phyloP scores from a whole-genome alignment of 2,113 vertebrate genomes.

The Daphoenositta chrysoptera region DNA sequence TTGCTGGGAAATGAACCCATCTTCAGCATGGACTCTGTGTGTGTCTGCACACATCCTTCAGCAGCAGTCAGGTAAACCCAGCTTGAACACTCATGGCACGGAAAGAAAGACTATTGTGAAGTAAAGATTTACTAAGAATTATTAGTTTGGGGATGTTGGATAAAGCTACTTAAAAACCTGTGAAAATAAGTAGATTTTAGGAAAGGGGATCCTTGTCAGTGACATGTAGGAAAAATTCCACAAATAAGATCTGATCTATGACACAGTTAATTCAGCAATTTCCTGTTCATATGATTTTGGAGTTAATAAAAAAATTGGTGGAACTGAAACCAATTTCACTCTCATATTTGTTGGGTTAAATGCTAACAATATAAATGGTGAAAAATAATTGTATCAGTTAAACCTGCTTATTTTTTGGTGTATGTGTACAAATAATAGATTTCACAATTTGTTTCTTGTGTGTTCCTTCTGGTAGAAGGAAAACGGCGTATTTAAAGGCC shows the following conservation, averaged over 20 bases:
- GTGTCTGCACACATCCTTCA: not conserved
- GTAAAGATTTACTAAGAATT: not conserved
- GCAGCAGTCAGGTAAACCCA: not conserved
- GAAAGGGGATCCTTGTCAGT: not conserved
- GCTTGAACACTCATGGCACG: accelerated
- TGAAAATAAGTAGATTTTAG: not conserved
- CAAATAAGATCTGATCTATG: not conserved
- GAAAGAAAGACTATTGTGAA: not conserved
- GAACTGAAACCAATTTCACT: not conserved
- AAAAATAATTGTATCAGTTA: not conserved
- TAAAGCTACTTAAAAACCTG: not conserved
- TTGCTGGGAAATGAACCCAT: not conserved
- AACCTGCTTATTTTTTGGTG: not conserved
- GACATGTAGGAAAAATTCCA: not conserved
- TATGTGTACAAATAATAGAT: not conserved
- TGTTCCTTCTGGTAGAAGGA: not conserved
- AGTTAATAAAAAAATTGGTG: not conserved
- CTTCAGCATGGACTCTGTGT: not conserved
- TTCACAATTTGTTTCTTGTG: not conserved
- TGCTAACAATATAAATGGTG: not conserved
- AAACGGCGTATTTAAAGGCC: not conserved
- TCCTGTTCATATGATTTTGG: not conserved
- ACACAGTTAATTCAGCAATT: not conserved
- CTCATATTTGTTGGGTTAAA: not conserved
- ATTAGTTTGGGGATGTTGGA: not conserved